Percentiles rank a stretch among this genome's conserved stretches.
phyloP scores from a whole-genome alignment of 1,140 invertebrate genomes.

The Diorhabda sublineata region DNA sequence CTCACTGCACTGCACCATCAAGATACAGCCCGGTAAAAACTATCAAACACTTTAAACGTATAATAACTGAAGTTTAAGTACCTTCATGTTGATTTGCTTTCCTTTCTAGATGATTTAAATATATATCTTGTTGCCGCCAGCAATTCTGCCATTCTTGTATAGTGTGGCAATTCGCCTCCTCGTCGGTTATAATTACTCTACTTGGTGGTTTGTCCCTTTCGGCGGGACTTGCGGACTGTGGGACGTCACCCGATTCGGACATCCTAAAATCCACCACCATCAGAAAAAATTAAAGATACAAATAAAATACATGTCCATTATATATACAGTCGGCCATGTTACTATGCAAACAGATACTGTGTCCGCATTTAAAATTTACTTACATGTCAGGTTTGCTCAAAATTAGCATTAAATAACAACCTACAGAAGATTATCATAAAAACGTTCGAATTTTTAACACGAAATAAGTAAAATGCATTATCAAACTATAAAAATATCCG shows the following conservation, averaged over 20 bases:
- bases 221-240: slow-evolving; percentile 33
- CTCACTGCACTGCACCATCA: slow-evolving; percentile 41
- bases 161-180: slow-evolving; percentile 36
- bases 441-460: slow-evolving; percentile 1
- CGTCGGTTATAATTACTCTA: slow-evolving; percentile 38
- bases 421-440: neutral
- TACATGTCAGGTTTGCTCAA: neutral
- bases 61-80: slow-evolving; percentile 42
- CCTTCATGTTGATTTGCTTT: slow-evolving; percentile 45
- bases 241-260: slow-evolving; percentile 36
- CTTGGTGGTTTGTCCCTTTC: slow-evolving; percentile 34
- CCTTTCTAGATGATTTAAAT: slow-evolving; percentile 40
- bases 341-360: neutral
- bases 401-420: neutral
- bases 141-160: slow-evolving; percentile 38
- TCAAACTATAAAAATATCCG: slow-evolving; percentile 1
- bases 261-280: slow-evolving; percentile 29
- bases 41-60: slow-evolving; percentile 32
- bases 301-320: neutral
- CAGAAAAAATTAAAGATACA: slow-evolving; percentile 4
- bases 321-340: neutral
- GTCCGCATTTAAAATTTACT: neutral
- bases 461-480: neutral
- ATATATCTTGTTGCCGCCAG: slow-evolving; percentile 44
- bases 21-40: slow-evolving; percentile 35